A percentile compares a stretch with the other conserved stretches of the same genome.
These are phyloP conservation scores for Pollimyrus isidori DNA, from an alignment of 2,113 vertebrate genomes.

Conservation along the genomic window DNA sequence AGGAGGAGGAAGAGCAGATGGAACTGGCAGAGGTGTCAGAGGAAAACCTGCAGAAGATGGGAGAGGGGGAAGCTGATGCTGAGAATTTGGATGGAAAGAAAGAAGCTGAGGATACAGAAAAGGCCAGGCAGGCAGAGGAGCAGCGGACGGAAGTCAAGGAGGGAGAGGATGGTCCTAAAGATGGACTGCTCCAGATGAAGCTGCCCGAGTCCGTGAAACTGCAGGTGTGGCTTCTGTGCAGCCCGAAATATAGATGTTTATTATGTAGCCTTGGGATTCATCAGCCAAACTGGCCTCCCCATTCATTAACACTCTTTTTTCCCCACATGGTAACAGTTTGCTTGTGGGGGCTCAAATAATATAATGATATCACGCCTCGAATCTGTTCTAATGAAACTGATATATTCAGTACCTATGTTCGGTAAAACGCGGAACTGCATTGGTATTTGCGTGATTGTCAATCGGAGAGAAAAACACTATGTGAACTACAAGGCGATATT, in stretches of 20 bases:
- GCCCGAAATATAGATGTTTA: not conserved
- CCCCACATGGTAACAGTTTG: not conserved
- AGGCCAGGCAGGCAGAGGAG: slow-evolving; percentile 24
- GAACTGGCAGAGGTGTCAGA: slow-evolving; percentile 44
- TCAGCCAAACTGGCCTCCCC: not conserved
- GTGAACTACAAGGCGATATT: not conserved
- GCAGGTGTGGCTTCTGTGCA: slow-evolving; percentile 60
- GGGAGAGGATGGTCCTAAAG: slow-evolving; percentile 54
- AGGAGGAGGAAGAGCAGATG: slow-evolving; percentile 39
- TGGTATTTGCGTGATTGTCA: not conserved
- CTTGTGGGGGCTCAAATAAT: not conserved
- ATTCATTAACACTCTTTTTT: not conserved
- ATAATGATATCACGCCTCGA: not conserved
- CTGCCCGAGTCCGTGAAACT: slow-evolving; percentile 88
- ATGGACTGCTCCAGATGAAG: slow-evolving; percentile 90
- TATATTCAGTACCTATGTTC: not conserved
- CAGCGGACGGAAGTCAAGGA: slow-evolving; percentile 44
- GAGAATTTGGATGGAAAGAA: slow-evolving; percentile 34
- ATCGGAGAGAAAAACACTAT: not conserved
- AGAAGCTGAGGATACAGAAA: slow-evolving; percentile 13
- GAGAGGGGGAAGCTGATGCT: slow-evolving; percentile 48
- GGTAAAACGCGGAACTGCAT: not conserved
- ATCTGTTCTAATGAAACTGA: not conserved
- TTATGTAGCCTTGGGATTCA: not conserved
- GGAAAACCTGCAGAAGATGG: slow-evolving; percentile 45